phyloP scores from a whole-genome alignment of 2,113 vertebrate species.

The Phoxinus phoxinus region DNA sequence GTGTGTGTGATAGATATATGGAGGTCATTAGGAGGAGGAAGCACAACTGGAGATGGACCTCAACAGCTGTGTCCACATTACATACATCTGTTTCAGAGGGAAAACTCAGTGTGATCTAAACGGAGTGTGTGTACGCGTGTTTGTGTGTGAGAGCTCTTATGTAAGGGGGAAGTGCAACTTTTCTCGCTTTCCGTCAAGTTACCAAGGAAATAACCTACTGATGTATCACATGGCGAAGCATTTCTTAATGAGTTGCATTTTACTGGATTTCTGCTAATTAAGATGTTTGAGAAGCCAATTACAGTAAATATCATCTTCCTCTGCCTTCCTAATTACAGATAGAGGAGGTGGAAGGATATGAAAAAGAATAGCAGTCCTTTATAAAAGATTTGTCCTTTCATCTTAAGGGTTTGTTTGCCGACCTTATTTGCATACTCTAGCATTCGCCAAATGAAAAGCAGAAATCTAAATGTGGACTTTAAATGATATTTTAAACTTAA shows the following conservation, averaged over 20 bases:
- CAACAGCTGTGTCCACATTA: slow-evolving; percentile 55
- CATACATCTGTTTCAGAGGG: slow-evolving; percentile 55
- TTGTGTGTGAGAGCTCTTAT: background rate
- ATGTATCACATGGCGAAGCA: slow-evolving; percentile 33
- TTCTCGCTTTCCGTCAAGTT: slow-evolving; percentile 32
- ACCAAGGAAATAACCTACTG: slow-evolving; percentile 36
- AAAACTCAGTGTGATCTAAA: slow-evolving; percentile 44
- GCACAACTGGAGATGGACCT: slow-evolving; percentile 50
- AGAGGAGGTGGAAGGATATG: slow-evolving; percentile 8
- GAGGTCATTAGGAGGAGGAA: slow-evolving; percentile 56
- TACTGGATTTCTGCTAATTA: slow-evolving; percentile 36
- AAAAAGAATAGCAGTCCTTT: slow-evolving; percentile 5
- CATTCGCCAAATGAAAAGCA: background rate
- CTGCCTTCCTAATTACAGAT: slow-evolving; percentile 35
- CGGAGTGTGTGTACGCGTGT: slow-evolving; percentile 15
- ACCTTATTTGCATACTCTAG: slow-evolving; percentile 30
- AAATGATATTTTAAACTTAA: slow-evolving; percentile 22
- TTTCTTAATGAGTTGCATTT: slow-evolving; percentile 41
- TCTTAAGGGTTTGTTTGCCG: slow-evolving; percentile 31
- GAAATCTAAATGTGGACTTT: slow-evolving; percentile 1
- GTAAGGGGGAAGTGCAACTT: slow-evolving; percentile 6
- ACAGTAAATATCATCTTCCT: slow-evolving; percentile 36
- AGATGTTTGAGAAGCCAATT: slow-evolving; percentile 50
- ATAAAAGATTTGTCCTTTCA: slow-evolving; percentile 24
- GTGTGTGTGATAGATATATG: slow-evolving; percentile 46